Evolutionary conservation across 2,797 vertebrate species (phyloP).

Genomic region (Ibycter americanus): DNA sequence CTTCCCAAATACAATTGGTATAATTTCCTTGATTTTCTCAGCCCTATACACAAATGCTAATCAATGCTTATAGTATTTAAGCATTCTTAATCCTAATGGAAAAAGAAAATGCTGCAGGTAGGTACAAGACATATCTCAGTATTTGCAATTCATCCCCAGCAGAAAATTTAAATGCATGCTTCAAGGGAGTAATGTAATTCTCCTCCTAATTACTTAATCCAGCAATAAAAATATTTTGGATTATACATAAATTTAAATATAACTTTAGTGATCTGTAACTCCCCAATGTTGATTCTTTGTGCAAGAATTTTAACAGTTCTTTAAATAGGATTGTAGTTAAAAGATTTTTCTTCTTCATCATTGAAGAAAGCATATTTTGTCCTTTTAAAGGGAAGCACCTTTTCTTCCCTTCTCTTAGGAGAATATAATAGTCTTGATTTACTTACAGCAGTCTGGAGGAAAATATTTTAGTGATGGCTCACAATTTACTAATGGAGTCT

Average conservation of each 20-base stretch:
- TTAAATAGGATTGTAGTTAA: neutral
- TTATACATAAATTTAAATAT: constrained; percentile 36
- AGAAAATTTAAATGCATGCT: constrained; percentile 63
- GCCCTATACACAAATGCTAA: constrained; percentile 35
- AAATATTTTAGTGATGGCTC: constrained; percentile 56
- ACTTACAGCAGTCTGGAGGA: constrained; percentile 41
- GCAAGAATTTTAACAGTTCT: neutral
- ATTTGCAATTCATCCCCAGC: constrained; percentile 55
- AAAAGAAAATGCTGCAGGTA: constrained; percentile 53
- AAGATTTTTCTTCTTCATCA: neutral
- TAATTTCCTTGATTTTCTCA: constrained; percentile 45
- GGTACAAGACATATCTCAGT: constrained; percentile 27
- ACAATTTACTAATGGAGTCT: constrained; percentile 40
- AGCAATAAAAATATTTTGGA: constrained; percentile 19
- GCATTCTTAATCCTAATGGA: constrained; percentile 55
- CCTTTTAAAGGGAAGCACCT: neutral
- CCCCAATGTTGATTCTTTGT: constrained; percentile 26
- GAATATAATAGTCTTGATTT: constrained; percentile 36
- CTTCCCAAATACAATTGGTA: neutral
- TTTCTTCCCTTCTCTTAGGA: neutral
- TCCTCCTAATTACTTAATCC: constrained; percentile 47
- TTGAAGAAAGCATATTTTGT: neutral
- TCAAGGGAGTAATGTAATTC: constrained; percentile 26
- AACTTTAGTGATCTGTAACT: constrained; percentile 10
- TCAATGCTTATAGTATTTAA: constrained; percentile 58